These are phyloP conservation scores for Zhengitettix transpicula DNA, from an alignment of 2,888 invertebrate genomes.

Conservation along the genomic window DNA sequence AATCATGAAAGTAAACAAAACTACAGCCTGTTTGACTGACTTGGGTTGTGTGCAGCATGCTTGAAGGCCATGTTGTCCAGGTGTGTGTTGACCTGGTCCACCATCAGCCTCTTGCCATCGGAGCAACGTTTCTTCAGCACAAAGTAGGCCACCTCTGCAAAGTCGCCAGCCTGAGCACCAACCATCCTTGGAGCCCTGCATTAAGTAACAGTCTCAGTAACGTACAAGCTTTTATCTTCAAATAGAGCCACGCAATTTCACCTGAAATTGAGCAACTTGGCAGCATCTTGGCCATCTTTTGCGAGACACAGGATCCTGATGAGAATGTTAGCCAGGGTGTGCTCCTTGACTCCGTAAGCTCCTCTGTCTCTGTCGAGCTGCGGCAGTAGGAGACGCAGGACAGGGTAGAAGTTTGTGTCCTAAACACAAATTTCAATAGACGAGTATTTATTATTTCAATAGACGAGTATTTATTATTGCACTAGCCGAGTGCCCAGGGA, in stretches of 20 bases:
- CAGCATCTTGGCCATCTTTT: conserved; percentile 40
- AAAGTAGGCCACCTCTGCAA: conserved; percentile 60
- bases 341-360: conserved; percentile 70
- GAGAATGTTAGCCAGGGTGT: conserved; percentile 51
- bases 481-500: no score
- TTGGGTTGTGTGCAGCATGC: conserved; percentile 41
- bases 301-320: conserved; percentile 61
- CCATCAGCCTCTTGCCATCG: conserved; percentile 32
- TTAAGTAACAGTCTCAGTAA: background rate
- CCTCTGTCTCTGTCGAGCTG: conserved; percentile 59
- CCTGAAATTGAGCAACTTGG: conserved; percentile 34
- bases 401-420: conserved; percentile 46
- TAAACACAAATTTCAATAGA: conserved; percentile 21
- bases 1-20: background rate
- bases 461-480: background rate
- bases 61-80: conserved; percentile 58
- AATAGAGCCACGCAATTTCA: conserved; percentile 11
- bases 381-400: conserved; percentile 65
- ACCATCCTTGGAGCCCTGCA: conserved; percentile 33
- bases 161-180: conserved; percentile 44
- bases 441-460: background rate
- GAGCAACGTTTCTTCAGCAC: conserved; percentile 40
- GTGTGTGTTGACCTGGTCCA: conserved; percentile 54
- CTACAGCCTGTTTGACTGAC: conserved; percentile 22
- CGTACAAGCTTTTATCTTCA: no score